Conservation (phyloP, 2,797 vertebrate genomes). For the Neopelma chrysocephalum region DNA sequence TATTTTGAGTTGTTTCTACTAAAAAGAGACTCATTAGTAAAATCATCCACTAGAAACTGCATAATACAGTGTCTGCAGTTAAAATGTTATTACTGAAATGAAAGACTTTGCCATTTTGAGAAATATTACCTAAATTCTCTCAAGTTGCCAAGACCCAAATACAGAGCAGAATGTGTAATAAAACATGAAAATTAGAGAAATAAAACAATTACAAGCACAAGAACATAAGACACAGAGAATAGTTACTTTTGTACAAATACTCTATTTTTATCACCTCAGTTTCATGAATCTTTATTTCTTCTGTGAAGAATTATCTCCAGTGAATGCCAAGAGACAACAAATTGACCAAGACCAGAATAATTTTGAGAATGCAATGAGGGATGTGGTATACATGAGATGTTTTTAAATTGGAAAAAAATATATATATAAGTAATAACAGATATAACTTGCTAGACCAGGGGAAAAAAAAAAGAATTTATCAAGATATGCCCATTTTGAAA, state of each 20-base stretch:
- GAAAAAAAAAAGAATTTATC: neutral
- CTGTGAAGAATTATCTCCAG: neutral
- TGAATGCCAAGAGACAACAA: neutral
- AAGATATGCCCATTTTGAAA: neutral
- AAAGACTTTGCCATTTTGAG: neutral
- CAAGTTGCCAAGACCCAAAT: neutral
- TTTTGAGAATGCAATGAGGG: neutral
- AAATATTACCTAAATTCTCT: conserved; percentile 11
- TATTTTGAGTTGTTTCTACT: neutral
- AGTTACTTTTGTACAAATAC: neutral
- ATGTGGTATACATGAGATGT: neutral
- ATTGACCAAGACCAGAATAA: neutral
- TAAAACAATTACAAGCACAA: conserved; percentile 2
- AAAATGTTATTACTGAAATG: neutral
- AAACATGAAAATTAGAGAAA: conserved; percentile 9
- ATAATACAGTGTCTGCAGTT: neutral
- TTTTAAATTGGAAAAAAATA: neutral
- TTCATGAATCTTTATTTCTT: neutral
- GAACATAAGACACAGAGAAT: neutral
- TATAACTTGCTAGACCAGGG: fast-evolving
- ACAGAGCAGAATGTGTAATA: conserved; percentile 2
- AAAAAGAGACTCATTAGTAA: neutral
- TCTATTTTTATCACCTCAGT: neutral
- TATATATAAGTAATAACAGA: too few relatives aligned
- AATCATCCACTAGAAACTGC: neutral